Evolutionary conservation across 1,140 invertebrate species (phyloP).

Genomic region (Galleria mellonella): DNA sequence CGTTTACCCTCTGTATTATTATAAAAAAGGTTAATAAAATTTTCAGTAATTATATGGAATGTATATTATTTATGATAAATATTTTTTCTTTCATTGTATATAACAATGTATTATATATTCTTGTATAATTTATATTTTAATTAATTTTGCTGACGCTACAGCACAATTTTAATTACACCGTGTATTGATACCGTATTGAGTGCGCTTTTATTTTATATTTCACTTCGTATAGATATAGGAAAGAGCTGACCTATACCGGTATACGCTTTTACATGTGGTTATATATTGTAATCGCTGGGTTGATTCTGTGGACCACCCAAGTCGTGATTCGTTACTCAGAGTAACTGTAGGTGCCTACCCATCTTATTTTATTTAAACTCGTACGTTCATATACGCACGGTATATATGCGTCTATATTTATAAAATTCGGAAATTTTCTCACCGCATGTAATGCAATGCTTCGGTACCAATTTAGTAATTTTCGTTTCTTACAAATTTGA

Average conservation of each 20-base stretch:
- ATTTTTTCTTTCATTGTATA: too few relatives aligned
- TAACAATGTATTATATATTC: too few relatives aligned
- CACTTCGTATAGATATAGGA: constrained; percentile 22
- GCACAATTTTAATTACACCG: constrained; percentile 29
- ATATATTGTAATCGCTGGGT: constrained; percentile 51
- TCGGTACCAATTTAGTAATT: constrained; percentile 51
- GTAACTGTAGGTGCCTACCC: too few relatives aligned
- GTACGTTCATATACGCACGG: constrained; percentile 15
- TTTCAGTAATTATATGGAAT: too few relatives aligned
- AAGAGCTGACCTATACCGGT: constrained; percentile 18
- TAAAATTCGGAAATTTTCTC: constrained; percentile 11
- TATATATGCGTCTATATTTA: not conserved
- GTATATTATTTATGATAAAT: too few relatives aligned
- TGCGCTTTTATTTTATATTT: constrained; percentile 36
- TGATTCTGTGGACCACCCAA: constrained; percentile 63
- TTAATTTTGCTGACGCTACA: constrained; percentile 18
- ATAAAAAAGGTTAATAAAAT: too few relatives aligned
- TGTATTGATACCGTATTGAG: constrained; percentile 28
- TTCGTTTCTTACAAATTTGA: constrained; percentile 56
- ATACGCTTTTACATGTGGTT: constrained; percentile 7
- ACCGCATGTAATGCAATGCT: constrained; percentile 5
- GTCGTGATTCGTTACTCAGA: constrained; percentile 9
- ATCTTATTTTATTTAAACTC: not conserved
- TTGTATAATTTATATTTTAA: too few relatives aligned
- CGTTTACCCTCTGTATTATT: too few relatives aligned